Conservation (phyloP, 2,888 invertebrate genomes). For the Mayetiola destructor region DNA sequence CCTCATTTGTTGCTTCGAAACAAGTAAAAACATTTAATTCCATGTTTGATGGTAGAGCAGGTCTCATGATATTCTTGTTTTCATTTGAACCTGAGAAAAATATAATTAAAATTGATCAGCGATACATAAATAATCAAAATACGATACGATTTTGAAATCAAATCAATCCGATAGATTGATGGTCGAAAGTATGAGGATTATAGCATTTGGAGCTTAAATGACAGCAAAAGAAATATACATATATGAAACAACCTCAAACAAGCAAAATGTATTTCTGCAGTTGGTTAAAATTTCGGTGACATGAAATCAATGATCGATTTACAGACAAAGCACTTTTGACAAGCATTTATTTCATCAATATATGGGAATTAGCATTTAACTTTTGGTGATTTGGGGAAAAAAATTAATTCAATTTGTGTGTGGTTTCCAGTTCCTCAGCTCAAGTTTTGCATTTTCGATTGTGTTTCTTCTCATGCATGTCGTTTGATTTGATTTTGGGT, state of each 20-base stretch:
- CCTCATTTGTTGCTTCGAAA: neutral
- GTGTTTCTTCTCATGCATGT: too few species aligned
- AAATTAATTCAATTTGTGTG: too few species aligned
- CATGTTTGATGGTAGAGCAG: neutral
- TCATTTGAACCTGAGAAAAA: neutral
- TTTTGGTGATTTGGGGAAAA: too few species aligned
- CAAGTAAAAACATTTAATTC: neutral
- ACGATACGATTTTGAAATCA: neutral
- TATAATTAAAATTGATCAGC: neutral
- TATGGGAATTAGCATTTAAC: neutral
- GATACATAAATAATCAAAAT: neutral
- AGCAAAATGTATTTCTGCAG: too few species aligned
- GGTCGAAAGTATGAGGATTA: neutral
- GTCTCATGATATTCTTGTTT: neutral
- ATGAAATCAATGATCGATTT: constrained; percentile 2
- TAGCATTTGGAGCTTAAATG: too few species aligned
- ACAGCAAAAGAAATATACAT: too few species aligned
- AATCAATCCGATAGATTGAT: neutral
- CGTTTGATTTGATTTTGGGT: too few species aligned
- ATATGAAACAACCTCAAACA: too few species aligned
- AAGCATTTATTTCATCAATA: constrained; percentile 9
- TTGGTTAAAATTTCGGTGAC: too few species aligned
- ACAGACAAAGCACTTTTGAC: neutral
- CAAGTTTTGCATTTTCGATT: too few species aligned
- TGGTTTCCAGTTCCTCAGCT: too few species aligned